Percentiles rank a stretch among this genome's conserved stretches.
Conservation (phyloP, 2,888 invertebrate genomes). For the Acanthosepion lycidas region DNA sequence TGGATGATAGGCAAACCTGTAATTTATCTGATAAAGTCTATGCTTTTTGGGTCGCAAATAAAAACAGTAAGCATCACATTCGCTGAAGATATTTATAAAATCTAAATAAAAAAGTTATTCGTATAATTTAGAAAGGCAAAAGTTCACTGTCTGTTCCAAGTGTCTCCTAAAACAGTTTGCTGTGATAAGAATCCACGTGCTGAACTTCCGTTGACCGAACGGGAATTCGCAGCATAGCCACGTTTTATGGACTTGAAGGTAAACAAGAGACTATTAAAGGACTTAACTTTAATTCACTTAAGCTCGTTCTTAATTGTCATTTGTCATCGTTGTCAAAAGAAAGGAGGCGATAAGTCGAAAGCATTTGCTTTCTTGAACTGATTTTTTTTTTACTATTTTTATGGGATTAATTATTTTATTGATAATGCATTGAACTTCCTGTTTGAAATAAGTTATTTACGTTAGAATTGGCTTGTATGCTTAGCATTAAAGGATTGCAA, state of each 20-base stretch:
- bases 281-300: not conserved
- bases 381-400: not conserved
- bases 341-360: not conserved
- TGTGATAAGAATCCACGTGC: not conserved
- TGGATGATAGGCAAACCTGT: not conserved
- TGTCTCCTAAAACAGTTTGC: not conserved
- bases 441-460: not conserved
- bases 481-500: not conserved
- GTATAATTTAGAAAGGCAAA: not conserved
- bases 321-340: not conserved
- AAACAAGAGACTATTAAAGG: not conserved
- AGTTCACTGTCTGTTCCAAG: not conserved
- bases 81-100: not conserved
- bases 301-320: not conserved
- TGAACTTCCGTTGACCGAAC: not conserved
- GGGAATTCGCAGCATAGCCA: not conserved
- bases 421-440: not conserved
- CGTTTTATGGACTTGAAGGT: not conserved
- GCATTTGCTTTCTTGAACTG: not conserved
- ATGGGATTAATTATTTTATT: not conserved
- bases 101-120: not conserved
- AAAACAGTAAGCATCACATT: not conserved
- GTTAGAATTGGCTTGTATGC: not conserved
- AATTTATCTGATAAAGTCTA: not conserved
- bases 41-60: too few relatives aligned